A percentile compares a stretch with the other conserved stretches of the same genome.
These are phyloP conservation scores for Phaethon lepturus DNA, from an alignment of 2,113 vertebrate species.

Conservation along the genomic window DNA sequence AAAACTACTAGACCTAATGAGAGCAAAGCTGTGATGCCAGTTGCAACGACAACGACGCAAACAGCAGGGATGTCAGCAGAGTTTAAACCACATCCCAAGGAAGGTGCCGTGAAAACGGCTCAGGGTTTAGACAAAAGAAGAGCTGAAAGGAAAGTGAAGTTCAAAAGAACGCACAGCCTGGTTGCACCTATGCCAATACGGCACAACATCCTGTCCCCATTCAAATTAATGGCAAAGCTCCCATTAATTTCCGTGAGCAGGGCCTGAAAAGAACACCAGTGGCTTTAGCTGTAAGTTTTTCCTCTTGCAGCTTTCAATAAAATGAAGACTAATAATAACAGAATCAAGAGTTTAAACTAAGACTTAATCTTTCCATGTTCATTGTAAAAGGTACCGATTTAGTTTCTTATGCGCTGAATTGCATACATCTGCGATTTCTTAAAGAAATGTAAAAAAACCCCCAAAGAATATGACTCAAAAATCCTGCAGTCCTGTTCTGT, in stretches of 20 bases:
- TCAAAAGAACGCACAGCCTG: not conserved
- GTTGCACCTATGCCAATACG: slow-evolving; percentile 44
- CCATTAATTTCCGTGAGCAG: slow-evolving; percentile 47
- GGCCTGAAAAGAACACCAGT: not conserved
- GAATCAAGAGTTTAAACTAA: not conserved
- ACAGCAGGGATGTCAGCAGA: slow-evolving; percentile 8
- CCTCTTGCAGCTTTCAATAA: not conserved
- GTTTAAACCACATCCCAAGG: not conserved
- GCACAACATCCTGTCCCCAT: slow-evolving; percentile 53
- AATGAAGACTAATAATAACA: not conserved
- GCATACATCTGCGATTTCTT: not conserved
- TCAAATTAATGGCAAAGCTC: slow-evolving; percentile 58
- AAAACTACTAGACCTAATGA: not conserved
- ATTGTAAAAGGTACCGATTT: not conserved
- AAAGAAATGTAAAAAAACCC: not conserved
- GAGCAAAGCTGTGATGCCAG: not conserved
- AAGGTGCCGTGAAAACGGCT: not conserved
- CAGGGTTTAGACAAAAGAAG: not conserved
- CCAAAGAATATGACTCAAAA: not conserved
- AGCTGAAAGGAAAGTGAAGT: slow-evolving; percentile 22
- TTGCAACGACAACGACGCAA: not conserved
- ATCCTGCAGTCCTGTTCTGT: not conserved
- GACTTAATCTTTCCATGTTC: not conserved
- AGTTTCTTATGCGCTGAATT: not conserved
- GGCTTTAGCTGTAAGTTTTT: not conserved